Base-by-base conservation (phyloP, 2,888 invertebrate genomes). In the Escarpia spicata region DNA sequence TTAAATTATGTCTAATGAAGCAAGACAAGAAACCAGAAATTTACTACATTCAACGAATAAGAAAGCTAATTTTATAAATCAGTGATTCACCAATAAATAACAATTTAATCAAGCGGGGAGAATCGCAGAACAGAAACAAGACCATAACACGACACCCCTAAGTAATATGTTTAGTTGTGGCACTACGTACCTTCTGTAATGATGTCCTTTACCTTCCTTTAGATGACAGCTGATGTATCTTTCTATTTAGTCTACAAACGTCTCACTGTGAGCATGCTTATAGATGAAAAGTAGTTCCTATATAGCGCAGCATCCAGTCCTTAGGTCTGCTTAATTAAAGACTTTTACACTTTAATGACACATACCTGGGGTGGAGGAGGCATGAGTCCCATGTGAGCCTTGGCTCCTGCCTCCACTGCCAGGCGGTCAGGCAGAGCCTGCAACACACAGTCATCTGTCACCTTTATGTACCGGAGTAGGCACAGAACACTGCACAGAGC, bases 301-400 rank as follows among this genome's bases (percentile, higher is more conserved):
- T 91, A 37, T 37, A 37, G 0, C 37, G 37, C 37, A 37, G 37
- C 37, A 37, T 37, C 37, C 37, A 37, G 37, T 37, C 43, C 19
- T 31, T 19, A 91, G n/a, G 19, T 37, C 19, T 26, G 19, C 31
- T n/a, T 91, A 91, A 31, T n/a, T n/a, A 37, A 19, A 43, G 1
- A 44, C 44, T 12, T 43, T 43, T 43, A 15, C 45, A 91, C 31
- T 12, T 37, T 37, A 75, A n/a, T 26, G 31, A 93, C 43, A 43
- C 92, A 91, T 52, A 93, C 93, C 92, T 92, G 60, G 15, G 93
- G 31, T 44, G 93, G 93, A 44, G 93, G 93, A 12, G 93, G 93
- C 93, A 93, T 93, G n/a, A 93, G 92, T 19, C 91, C 91, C 37
- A 90, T 92, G n/a, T 90, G 43, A 60, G 91, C 91, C 91, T 92